phyloP scores from a whole-genome alignment of 1,140 invertebrate genomes.

The Drosophila lowei region DNA sequence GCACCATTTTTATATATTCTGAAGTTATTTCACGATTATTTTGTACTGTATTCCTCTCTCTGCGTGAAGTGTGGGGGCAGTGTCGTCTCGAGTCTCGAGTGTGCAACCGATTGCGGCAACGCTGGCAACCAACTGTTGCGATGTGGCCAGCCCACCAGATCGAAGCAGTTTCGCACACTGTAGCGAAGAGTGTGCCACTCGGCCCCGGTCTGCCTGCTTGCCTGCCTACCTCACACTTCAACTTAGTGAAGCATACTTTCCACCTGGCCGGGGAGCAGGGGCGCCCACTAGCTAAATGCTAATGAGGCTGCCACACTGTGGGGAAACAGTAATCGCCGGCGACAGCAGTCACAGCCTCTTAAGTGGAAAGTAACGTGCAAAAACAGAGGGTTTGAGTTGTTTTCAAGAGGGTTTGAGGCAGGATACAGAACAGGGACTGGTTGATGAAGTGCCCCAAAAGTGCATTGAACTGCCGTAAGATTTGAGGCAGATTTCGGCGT shows the following conservation, averaged over 20 bases:
- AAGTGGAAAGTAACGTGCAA: constrained; percentile 39
- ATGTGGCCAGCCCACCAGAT: constrained; percentile 38
- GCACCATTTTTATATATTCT: constrained; percentile 80
- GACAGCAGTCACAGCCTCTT: constrained; percentile 71
- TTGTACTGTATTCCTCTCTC: background rate
- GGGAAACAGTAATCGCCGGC: constrained; percentile 47
- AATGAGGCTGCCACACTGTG: constrained; percentile 62
- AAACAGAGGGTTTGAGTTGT: background rate
- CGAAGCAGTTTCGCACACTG: constrained; percentile 45
- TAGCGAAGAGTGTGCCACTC: background rate
- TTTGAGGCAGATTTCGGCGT: constrained; percentile 16
- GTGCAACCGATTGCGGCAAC: constrained; percentile 42
- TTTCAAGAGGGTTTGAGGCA: background rate
- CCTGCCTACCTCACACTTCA: constrained; percentile 8
- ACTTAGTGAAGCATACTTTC: constrained; percentile 72
- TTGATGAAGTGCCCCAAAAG: constrained; percentile 27
- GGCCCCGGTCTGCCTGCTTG: background rate
- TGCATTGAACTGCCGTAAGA: constrained; percentile 56
- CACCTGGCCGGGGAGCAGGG: constrained; percentile 37
- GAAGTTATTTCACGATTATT: constrained; percentile 13
- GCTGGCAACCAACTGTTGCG: constrained; percentile 73
- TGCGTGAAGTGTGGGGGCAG: background rate
- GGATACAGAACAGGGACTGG: too few relatives aligned
- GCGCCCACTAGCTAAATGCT: constrained; percentile 41
- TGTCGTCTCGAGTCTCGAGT: constrained; percentile 23